phyloP scores from a whole-genome alignment of 2,113 vertebrate species.

The Origma solitaria region DNA sequence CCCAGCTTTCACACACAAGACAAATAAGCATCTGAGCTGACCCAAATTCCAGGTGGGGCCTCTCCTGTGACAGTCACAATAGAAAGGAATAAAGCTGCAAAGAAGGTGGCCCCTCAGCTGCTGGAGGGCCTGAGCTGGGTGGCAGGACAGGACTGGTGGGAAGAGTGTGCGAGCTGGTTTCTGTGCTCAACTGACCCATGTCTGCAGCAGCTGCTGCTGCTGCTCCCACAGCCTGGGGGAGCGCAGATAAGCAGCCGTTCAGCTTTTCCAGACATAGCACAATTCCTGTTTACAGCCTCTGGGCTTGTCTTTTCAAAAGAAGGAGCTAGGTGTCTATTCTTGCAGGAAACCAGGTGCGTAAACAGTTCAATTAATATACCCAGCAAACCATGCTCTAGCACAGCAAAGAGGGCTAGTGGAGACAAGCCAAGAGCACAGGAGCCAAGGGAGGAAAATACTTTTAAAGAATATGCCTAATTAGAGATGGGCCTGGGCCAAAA shows the following conservation, averaged over 20 bases:
- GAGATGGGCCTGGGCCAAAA: constrained; percentile 31
- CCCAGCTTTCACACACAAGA: not conserved
- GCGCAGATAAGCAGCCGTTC: constrained; percentile 38
- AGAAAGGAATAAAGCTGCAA: not conserved
- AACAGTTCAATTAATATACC: constrained; percentile 53
- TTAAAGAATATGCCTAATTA: constrained; percentile 51
- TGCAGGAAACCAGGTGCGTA: constrained; percentile 64
- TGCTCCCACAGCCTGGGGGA: constrained; percentile 15
- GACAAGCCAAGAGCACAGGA: constrained; percentile 49
- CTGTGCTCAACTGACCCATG: constrained; percentile 18
- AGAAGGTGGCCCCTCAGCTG: not conserved
- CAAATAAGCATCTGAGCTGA: not conserved
- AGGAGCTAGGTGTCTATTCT: constrained; percentile 54
- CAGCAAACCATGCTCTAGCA: constrained; percentile 1
- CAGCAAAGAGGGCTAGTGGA: constrained; percentile 35
- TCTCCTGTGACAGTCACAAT: not conserved
- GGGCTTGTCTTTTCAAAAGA: constrained; percentile 59
- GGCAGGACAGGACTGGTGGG: not conserved
- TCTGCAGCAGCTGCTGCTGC: constrained; percentile 20
- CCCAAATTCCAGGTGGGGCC: not conserved
- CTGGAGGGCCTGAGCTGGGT: not conserved
- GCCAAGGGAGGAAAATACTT: constrained; percentile 40
- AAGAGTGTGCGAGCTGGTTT: not conserved
- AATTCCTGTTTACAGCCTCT: constrained; percentile 59
- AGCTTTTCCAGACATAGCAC: constrained; percentile 58